phyloP scores from a whole-genome alignment of 1,140 invertebrate species.

The honey bee (Apis mellifera) region DNA sequence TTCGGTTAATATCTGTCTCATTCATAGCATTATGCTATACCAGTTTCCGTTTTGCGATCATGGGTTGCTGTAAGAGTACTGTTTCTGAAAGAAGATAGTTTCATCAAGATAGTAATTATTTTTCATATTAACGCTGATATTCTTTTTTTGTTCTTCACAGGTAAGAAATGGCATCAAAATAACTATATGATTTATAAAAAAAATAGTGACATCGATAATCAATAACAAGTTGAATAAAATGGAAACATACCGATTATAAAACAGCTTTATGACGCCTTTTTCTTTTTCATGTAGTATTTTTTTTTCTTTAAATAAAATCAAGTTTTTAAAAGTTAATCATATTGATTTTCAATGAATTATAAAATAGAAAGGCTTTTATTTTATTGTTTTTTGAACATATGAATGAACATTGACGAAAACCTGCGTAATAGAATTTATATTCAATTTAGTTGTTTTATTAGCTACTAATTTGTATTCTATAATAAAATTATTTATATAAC shows the following conservation, averaged over 20 bases:
- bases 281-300: not conserved
- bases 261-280: slow-evolving; percentile 32
- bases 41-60: slow-evolving; percentile 37
- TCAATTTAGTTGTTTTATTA: not conserved
- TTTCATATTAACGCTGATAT: not conserved
- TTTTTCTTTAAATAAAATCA: not conserved
- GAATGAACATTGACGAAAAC: not conserved
- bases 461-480: not conserved
- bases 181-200: slow-evolving; percentile 11
- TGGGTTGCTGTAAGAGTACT: slow-evolving; percentile 3
- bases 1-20: slow-evolving; percentile 37
- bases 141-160: not conserved
- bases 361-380: not conserved
- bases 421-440: slow-evolving; percentile 13
- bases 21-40: slow-evolving; percentile 31
- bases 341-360: not conserved
- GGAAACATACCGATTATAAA: slow-evolving; percentile 51
- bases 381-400: not conserved
- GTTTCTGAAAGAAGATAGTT: slow-evolving; percentile 21
- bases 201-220: slow-evolving; percentile 44
- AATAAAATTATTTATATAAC: not conserved
- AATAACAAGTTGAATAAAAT: slow-evolving; percentile 47
- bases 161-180: slow-evolving; percentile 5
- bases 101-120: slow-evolving; percentile 10
- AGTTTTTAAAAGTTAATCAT: not conserved